Evolutionary conservation across 2,888 invertebrate species (phyloP), one percentile per base, ranked within the genome.

Genomic region (Tipula vernalis): DNA sequence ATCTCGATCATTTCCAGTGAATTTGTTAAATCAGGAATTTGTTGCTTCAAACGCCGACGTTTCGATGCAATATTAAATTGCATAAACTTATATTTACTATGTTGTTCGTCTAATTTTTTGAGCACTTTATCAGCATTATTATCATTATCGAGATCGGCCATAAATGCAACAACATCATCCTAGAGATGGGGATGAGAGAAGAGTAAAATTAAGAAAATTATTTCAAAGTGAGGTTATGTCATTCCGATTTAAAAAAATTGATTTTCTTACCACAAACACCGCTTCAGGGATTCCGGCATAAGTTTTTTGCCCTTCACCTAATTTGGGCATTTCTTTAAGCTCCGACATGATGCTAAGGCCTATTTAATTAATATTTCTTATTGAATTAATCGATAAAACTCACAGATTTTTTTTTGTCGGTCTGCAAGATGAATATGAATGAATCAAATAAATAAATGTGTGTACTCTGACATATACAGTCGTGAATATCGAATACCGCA

Each of bases 41-140:
- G 98, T 87, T 95, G 94, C 89, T 96, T 96, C 87, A 99, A 92
- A 91, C 98, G 94, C 89, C 96, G 95, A 88, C 97, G 95, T 89
- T 98, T 97, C 13, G 97, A 95, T 87, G 95, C 93, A 88, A 99
- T 93, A 91, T 98, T 98, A 89, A 95, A 95, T 92, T 99, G 99
- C 97, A 99, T 98, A 91, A 98, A 97, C 92, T 98, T 98, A 91
- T 99, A 99, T 93, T 99, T 98, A 87, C 96, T 96, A 92, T 98
- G 98, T 90, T 96, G 96, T 90, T 98, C 98, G 90, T 99, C 98
- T 87, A 99, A 92, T 89, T 94, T 94, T 89, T 95, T 95, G 86
- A 99, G 92, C 15, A 98, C 98, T 90, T 95, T 95, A 89, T 98
- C 98, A 2, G 96, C 97, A 88, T 95, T 95, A 86, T 95, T 95